phyloP scores from a whole-genome alignment of 2,888 invertebrate genomes.

The Eilema depressum region DNA sequence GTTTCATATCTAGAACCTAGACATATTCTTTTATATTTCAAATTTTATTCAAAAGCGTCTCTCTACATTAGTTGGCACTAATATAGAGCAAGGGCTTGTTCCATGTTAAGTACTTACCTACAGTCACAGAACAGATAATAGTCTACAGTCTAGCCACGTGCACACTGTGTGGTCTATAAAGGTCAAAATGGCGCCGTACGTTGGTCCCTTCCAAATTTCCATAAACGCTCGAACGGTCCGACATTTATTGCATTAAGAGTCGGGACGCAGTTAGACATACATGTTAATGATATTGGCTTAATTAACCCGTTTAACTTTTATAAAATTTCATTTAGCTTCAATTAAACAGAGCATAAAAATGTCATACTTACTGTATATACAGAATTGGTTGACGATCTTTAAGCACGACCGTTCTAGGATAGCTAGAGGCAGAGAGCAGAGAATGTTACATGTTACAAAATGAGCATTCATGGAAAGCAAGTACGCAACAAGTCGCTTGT shows the following conservation, averaged over 20 bases:
- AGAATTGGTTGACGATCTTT: background rate
- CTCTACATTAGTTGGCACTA: no score
- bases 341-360: slow-evolving; percentile 46
- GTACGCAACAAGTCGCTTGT: no score
- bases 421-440: background rate
- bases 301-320: slow-evolving; percentile 48
- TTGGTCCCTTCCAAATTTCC: slow-evolving; percentile 12
- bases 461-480: no score
- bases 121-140: no score
- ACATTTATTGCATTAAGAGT: slow-evolving; percentile 20
- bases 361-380: slow-evolving; percentile 29
- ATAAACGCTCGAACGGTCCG: slow-evolving; percentile 16
- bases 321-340: slow-evolving; percentile 47
- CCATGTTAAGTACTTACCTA: background rate
- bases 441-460: background rate
- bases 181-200: background rate
- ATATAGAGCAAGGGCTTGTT: background rate
- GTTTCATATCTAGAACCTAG: no score
- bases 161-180: slow-evolving; percentile 5
- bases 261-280: slow-evolving; percentile 24
- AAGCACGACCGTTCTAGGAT: background rate
- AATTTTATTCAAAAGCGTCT: no score
- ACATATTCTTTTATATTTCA: no score
- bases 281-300: slow-evolving; percentile 55
- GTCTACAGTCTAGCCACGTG: no score